A percentile compares a stretch with the other conserved stretches of the same genome.
phyloP scores from a whole-genome alignment of 2,888 invertebrate species.

The Lacanobia wlatinum region DNA sequence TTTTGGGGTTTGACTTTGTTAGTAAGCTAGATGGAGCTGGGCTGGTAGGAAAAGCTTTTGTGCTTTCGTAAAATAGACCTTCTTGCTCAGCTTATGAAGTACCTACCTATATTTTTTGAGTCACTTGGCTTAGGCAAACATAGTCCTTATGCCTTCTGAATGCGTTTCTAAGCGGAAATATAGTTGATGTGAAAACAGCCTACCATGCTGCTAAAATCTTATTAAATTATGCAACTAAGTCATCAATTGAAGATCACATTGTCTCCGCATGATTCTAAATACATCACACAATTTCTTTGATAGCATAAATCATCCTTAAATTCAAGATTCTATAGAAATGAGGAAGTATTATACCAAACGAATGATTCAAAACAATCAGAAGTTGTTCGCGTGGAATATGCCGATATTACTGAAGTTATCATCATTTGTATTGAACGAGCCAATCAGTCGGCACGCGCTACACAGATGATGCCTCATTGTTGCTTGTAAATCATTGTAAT shows the following conservation, averaged over 20 bases:
- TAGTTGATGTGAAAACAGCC: not conserved
- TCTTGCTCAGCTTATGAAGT: not conserved
- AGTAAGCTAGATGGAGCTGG: no score
- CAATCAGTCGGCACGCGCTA: constrained; percentile 49
- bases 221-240: not conserved
- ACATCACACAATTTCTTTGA: constrained; percentile 11
- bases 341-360: constrained; percentile 29
- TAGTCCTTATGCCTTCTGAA: not conserved
- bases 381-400: constrained; percentile 45
- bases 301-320: constrained; percentile 20
- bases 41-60: not conserved
- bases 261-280: not conserved
- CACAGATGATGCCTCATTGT: constrained; percentile 42
- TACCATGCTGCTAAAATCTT: not conserved
- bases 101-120: not conserved
- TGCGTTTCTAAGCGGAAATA: not conserved
- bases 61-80: not conserved
- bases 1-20: not conserved
- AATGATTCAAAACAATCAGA: constrained; percentile 36
- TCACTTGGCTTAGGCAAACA: not conserved
- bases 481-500: constrained; percentile 50
- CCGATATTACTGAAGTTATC: constrained; percentile 47
- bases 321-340: constrained; percentile 22
- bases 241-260: not conserved
- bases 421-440: constrained; percentile 48